phyloP scores from a whole-genome alignment of 1,140 invertebrate genomes.

The Oscheius sp. region DNA sequence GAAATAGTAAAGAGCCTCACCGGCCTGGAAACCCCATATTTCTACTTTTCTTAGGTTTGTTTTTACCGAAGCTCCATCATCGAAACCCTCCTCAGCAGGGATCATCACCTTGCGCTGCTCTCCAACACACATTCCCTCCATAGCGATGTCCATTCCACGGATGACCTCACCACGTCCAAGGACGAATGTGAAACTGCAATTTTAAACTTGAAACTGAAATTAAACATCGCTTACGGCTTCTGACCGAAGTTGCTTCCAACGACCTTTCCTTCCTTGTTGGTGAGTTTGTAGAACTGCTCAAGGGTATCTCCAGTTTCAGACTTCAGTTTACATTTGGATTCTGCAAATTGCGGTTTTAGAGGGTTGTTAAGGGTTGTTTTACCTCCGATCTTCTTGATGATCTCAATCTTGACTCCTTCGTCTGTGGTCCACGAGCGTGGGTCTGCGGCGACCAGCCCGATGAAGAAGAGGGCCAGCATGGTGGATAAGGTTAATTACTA shows the following conservation, averaged over 20 bases:
- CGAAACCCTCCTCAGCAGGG: constrained; percentile 34
- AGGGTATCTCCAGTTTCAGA: constrained; percentile 53
- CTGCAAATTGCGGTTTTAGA: constrained; percentile 21
- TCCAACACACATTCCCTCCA: constrained; percentile 51
- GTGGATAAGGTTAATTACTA: constrained; percentile 12
- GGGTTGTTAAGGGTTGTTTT: background rate
- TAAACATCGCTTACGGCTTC: constrained; percentile 38
- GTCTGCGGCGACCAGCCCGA: constrained; percentile 32
- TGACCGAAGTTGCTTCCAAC: constrained; percentile 51
- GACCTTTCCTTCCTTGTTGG: constrained; percentile 53
- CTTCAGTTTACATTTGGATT: constrained; percentile 54
- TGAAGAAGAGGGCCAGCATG: constrained; percentile 1
- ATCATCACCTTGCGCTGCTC: constrained; percentile 49
- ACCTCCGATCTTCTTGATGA: constrained; percentile 60
- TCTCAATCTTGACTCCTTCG: constrained; percentile 60
- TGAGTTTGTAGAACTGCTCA: constrained; percentile 58
- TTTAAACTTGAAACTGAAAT: background rate
- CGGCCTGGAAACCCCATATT: constrained; percentile 30
- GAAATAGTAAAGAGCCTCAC: constrained; percentile 48
- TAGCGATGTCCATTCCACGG: constrained; percentile 55
- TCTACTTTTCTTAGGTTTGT: background rate
- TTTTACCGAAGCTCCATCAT: constrained; percentile 16
- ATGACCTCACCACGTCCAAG: constrained; percentile 55
- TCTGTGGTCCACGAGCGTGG: constrained; percentile 57
- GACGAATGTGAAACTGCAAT: constrained; percentile 50